phyloP scores from a whole-genome alignment of 2,797 vertebrate species.

The Telmatherina bonti region DNA sequence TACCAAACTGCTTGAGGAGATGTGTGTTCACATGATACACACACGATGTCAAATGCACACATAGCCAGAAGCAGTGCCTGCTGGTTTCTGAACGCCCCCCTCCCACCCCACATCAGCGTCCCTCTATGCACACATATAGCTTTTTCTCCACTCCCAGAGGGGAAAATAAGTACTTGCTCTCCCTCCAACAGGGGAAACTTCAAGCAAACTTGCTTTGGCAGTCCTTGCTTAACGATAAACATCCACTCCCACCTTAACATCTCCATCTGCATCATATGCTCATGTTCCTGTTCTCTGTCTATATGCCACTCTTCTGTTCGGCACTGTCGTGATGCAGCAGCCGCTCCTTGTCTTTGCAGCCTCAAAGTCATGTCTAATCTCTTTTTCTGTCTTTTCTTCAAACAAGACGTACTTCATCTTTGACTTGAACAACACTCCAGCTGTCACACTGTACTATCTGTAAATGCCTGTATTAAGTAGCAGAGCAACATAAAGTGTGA shows the following conservation, averaged over 20 bases:
- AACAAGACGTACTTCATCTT: constrained; percentile 28
- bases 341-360: constrained; percentile 25
- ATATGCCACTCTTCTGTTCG: constrained; percentile 7
- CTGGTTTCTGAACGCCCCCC: constrained; percentile 18
- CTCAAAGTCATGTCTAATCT: constrained; percentile 62
- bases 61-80: constrained; percentile 3
- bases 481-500: not conserved
- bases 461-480: constrained; percentile 22
- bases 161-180: constrained; percentile 56
- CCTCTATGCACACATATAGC: constrained; percentile 15
- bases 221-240: constrained; percentile 50
- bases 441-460: constrained; percentile 21
- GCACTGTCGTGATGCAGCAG: constrained; percentile 45
- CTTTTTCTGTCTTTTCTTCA: constrained; percentile 48
- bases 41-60: constrained; percentile 20
- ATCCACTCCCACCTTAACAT: constrained; percentile 24
- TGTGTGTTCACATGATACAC: constrained; percentile 32
- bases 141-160: constrained; percentile 23
- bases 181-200: constrained; percentile 53
- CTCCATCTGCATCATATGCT: constrained; percentile 37
- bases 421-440: constrained; percentile 38
- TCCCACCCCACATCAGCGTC: constrained; percentile 14
- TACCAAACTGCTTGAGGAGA: constrained; percentile 57
- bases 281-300: not conserved
- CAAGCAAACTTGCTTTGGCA: constrained; percentile 64